phyloP scores from a whole-genome alignment of 2,113 vertebrate species.

The Gopherus evgoodei region DNA sequence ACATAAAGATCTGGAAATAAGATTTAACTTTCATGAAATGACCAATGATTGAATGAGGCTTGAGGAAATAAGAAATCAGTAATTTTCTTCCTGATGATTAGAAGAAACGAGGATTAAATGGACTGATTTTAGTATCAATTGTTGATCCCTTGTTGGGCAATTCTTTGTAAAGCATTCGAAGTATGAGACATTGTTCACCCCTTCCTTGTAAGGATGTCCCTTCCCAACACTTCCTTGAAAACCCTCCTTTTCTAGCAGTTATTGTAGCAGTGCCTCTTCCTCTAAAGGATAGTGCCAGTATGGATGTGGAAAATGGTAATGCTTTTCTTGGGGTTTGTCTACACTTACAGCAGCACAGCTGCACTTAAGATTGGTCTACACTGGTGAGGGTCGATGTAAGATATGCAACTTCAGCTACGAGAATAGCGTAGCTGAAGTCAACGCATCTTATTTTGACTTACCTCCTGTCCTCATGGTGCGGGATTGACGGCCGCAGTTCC shows the following conservation, averaged over 20 bases:
- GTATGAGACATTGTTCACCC: neutral
- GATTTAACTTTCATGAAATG: slow-evolving; percentile 24
- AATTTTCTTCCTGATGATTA: neutral
- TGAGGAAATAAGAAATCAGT: neutral
- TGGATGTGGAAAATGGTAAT: neutral
- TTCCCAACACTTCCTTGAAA: neutral
- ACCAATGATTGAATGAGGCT: neutral
- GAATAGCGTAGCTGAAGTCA: no score
- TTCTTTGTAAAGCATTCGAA: neutral
- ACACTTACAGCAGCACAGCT: neutral
- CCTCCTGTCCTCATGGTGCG: no score
- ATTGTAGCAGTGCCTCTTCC: neutral
- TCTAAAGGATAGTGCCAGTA: neutral
- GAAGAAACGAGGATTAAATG: neutral
- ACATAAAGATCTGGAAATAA: neutral
- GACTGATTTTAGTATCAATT: neutral
- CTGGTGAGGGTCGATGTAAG: no score
- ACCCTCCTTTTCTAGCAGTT: slow-evolving; percentile 2
- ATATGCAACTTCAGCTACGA: no score
- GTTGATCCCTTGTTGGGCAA: neutral
- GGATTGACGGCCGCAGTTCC: no score
- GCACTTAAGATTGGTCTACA: neutral
- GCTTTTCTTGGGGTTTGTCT: neutral
- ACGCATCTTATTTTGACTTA: no score
- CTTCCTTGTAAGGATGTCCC: neutral